Conservation (phyloP, 1,140 invertebrate genomes). For the Lepidotrigona ventralis region DNA sequence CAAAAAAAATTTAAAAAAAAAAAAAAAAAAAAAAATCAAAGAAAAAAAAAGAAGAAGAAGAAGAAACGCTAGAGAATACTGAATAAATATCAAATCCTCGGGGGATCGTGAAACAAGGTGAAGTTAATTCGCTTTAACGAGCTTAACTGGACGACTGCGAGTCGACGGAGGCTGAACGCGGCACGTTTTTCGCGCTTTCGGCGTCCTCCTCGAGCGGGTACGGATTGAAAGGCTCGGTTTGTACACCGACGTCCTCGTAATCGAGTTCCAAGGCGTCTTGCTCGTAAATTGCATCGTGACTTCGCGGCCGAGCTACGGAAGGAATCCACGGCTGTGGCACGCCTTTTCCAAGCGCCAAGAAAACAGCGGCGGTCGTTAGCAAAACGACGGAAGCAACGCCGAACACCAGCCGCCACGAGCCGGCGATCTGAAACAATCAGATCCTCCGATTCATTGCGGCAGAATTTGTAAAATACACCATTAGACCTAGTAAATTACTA, state of each 20-base stretch:
- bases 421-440: slow-evolving; percentile 77
- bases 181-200: slow-evolving; percentile 68
- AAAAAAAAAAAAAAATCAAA: no score
- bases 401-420: slow-evolving; percentile 82
- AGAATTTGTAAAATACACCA: not conserved
- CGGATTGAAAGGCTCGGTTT: slow-evolving; percentile 75
- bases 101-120: no score
- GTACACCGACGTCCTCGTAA: slow-evolving; percentile 78
- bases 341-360: slow-evolving; percentile 82
- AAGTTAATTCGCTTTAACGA: not conserved
- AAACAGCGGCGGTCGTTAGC: slow-evolving; percentile 80
- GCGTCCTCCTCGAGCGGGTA: slow-evolving; percentile 69
- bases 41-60: not conserved
- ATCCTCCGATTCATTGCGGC: not conserved
- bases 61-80: not conserved
- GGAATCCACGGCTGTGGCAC: slow-evolving; percentile 82
- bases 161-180: slow-evolving; percentile 67
- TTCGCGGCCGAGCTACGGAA: slow-evolving; percentile 75
- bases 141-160: slow-evolving; percentile 59
- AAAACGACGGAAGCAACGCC: slow-evolving; percentile 81
- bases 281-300: slow-evolving; percentile 78
- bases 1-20: no score
- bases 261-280: slow-evolving; percentile 76
- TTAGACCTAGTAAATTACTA: not conserved
- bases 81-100: not conserved